Evolutionary conservation across 2,113 vertebrate species (phyloP).

Genomic region (Sebastes fasciatus): DNA sequence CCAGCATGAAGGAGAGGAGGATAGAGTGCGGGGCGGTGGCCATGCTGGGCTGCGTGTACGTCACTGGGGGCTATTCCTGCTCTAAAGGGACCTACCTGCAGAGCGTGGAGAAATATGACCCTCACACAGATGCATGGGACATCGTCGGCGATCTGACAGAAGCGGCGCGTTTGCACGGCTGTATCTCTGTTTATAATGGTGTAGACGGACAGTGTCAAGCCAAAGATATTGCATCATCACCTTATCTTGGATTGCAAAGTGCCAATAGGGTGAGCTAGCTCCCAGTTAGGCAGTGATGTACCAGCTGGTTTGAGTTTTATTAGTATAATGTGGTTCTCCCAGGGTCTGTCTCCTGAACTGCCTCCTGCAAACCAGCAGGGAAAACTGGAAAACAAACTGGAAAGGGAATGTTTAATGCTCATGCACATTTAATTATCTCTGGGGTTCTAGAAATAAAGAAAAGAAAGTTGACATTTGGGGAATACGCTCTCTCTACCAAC

Average conservation of each 20-base stretch:
- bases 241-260: neutral
- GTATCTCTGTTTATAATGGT: conserved; percentile 83
- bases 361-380: neutral
- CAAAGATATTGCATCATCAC: neutral
- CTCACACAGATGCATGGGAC: conserved; percentile 85
- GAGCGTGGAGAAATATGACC: conserved; percentile 87
- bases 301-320: neutral
- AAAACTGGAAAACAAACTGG: neutral
- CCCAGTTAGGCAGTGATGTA: neutral
- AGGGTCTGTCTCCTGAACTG: neutral
- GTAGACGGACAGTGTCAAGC: neutral
- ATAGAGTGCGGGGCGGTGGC: conserved; percentile 83
- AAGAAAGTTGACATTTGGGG: neutral
- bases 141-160: conserved; percentile 83
- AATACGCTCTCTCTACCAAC: neutral
- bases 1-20: conserved; percentile 86
- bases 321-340: neutral
- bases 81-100: conserved; percentile 87
- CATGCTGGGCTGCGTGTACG: conserved; percentile 86
- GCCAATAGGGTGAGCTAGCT: conserved; percentile 4
- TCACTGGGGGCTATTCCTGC: conserved; percentile 87
- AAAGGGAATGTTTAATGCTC: conserved; percentile 5
- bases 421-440: conserved; percentile 1
- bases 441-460: neutral
- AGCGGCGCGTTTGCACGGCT: conserved; percentile 85